Conservation (phyloP, 2,888 invertebrate species). For the Orthosia gracilis region DNA sequence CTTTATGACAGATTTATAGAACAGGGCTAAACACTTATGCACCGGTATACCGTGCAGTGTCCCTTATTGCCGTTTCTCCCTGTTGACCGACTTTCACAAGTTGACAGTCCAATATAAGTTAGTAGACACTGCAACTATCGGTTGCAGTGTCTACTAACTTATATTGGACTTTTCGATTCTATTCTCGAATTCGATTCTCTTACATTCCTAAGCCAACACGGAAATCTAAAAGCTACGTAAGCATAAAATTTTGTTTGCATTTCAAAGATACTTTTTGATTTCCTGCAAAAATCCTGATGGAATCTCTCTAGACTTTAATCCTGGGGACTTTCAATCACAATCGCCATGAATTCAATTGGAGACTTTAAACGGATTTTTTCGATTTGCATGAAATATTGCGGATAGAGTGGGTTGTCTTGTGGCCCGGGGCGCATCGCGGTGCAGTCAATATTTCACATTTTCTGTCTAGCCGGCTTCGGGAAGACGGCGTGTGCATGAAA, state of each 20-base stretch:
- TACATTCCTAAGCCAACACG: conserved; percentile 7
- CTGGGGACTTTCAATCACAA: conserved; percentile 59
- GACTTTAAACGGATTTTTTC: conserved; percentile 72
- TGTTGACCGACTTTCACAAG: conserved; percentile 29
- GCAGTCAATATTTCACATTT: conserved; percentile 80
- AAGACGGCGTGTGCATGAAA: conserved; percentile 73
- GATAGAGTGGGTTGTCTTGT: conserved; percentile 56
- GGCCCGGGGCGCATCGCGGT: conserved; percentile 49
- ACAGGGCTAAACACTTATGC: conserved; percentile 17
- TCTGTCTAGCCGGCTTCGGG: conserved; percentile 59
- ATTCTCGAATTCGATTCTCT: conserved; percentile 19
- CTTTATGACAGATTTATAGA: neutral
- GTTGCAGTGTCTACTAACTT: no score
- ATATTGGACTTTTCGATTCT: no score
- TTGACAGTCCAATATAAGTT: conserved; percentile 32
- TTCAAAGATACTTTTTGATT: conserved; percentile 45
- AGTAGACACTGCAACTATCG: conserved; percentile 2
- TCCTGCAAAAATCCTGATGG: conserved; percentile 38
- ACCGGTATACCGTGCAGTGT: neutral
- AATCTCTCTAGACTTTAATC: conserved; percentile 47
- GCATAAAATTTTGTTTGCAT: conserved; percentile 32
- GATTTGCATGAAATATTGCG: conserved; percentile 75
- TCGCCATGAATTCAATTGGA: conserved; percentile 70
- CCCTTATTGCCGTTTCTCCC: neutral
- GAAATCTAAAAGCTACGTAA: conserved; percentile 6